Base-by-base conservation (phyloP, 2,888 invertebrate species). In the Pristionchus japonicus region DNA sequence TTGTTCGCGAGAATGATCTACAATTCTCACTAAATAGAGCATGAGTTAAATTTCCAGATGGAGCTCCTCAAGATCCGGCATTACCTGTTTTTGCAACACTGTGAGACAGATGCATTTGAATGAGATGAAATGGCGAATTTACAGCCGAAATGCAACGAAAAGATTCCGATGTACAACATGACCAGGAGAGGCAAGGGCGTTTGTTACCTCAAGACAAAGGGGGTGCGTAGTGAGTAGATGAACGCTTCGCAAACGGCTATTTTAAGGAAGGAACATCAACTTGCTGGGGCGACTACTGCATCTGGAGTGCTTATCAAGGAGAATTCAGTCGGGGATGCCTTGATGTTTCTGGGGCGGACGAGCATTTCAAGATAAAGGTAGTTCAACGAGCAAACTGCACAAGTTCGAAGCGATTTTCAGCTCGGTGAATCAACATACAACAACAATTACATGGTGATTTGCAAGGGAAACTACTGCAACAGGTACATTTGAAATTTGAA, bases 281-380 rank as follows among this genome's bases (percentile, higher is more conserved):
- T 20, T 80, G 80, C 80, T 80, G 49, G 49, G 80, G 80, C 43
- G 80, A 80, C 20, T 80, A 80, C 80, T 80, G 80, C 20, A 49
- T 80, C 80, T 80, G 80, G 80, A 31, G n/a, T 57, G 0, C 23
- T n/a, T 9, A 47, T 2, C 4, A 27, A 0, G 47, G 23, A 20
- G 37, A 80, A 4, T 47, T 27, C 2, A 23, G 6, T 20, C 23
- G 80, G 20, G 80, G 80, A 0, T 80, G 80, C 31, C 13, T 80
- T 3, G 80, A 80, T 31, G 80, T 49, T 0, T 0, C 80, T 0
- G 80, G 47, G 20, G 43, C 49, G 1, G n/a, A 23, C 3, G 49
- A 27, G 1, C 4, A 80, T 31, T 80, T 80, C 37, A n/a, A 80
- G 17, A 27, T 80, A 23, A 13, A 15, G 17, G 80, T 80, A 57